Evolutionary conservation across 2,113 vertebrate species (phyloP).

Genomic region (Cinclus mexicanus): DNA sequence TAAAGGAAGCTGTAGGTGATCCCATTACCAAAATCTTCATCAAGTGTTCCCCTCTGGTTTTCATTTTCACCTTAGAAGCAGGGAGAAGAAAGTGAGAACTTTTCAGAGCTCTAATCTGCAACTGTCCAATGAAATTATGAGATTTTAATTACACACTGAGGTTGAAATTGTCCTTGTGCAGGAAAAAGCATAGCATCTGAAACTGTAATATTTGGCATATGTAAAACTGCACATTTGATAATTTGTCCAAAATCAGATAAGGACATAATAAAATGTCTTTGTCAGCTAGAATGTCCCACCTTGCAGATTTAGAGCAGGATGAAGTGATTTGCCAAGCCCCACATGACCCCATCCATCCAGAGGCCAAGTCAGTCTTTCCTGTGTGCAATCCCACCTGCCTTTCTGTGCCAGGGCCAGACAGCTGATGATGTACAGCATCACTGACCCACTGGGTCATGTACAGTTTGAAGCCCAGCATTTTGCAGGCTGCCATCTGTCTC

Average conservation of each 20-base stretch:
- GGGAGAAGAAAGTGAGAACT: neutral
- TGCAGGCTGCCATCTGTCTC: neutral
- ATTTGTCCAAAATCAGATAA: neutral
- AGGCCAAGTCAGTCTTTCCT: neutral
- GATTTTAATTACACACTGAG: neutral
- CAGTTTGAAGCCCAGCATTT: neutral
- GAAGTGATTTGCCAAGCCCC: neutral
- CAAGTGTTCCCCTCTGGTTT: neutral
- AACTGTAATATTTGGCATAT: neutral
- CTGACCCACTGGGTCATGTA: neutral
- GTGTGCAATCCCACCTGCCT: neutral
- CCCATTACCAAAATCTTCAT: neutral
- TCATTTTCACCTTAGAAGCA: neutral
- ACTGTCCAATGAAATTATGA: neutral
- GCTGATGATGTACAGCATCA: neutral
- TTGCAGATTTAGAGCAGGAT: conserved; percentile 23
- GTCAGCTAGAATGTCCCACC: neutral
- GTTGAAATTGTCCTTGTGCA: neutral
- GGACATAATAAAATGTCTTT: neutral
- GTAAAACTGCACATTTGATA: neutral
- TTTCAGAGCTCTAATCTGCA: neutral
- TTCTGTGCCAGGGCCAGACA: neutral
- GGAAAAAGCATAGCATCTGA: neutral
- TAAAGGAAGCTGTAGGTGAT: neutral
- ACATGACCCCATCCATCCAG: neutral